Percentiles rank a stretch among this genome's conserved stretches.
Conservation (phyloP, 2,888 invertebrate genomes). For the Lasius fuliginosus region DNA sequence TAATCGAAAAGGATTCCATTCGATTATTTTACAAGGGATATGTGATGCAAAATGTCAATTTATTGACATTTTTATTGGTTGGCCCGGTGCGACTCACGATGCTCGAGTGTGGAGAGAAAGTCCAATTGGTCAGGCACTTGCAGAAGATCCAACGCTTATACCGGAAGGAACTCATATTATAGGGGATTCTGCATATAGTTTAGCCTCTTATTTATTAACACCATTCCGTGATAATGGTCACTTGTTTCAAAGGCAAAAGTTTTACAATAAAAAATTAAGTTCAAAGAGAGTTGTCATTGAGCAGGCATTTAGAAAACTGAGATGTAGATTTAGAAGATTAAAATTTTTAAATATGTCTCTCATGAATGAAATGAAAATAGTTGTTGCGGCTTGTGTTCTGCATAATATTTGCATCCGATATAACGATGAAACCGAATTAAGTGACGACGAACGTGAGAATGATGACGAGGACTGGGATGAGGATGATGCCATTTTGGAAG, state of each 20-base stretch:
- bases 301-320: constrained; percentile 22
- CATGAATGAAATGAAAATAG: constrained; percentile 29
- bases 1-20: constrained; percentile 35
- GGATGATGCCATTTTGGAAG: background rate
- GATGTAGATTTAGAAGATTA: constrained; percentile 44
- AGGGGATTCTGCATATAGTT: constrained; percentile 52
- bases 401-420: constrained; percentile 17
- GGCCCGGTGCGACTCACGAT: constrained; percentile 46
- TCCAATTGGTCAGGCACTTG: constrained; percentile 24
- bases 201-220: constrained; percentile 29
- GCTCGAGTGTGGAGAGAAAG: constrained; percentile 49
- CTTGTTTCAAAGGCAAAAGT: constrained; percentile 26
- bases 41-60: constrained; percentile 42
- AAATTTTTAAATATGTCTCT: constrained; percentile 41
- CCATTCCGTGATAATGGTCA: constrained; percentile 47
- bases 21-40: constrained; percentile 38
- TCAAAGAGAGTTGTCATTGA: constrained; percentile 41
- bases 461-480: background rate
- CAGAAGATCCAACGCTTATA: constrained; percentile 17
- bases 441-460: background rate
- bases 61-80: constrained; percentile 49
- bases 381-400: constrained; percentile 40
- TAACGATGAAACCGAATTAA: constrained; percentile 13
- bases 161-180: constrained; percentile 37
- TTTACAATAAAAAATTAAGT: constrained; percentile 33